Conservation (phyloP, 2,888 invertebrate species). For the Rhagium mordax region DNA sequence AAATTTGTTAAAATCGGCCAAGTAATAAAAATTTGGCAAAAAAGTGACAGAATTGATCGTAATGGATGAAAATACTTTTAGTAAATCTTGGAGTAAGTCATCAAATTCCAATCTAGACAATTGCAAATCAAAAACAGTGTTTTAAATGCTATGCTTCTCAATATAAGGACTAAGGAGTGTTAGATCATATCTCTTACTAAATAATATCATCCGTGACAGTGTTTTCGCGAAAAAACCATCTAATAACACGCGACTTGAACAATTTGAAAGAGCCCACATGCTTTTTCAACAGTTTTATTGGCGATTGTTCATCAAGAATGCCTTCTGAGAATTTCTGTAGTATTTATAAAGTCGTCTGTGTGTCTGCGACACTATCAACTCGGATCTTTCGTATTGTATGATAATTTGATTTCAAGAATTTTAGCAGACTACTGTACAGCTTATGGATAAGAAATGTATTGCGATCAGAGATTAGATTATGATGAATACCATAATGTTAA, state of each 20-base stretch:
- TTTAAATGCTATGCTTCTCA: no score
- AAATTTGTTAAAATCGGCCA: no score
- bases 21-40: no score
- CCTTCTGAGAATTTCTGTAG: constrained; percentile 33
- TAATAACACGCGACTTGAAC: not conserved
- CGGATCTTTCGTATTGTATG: constrained; percentile 30
- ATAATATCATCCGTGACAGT: no score
- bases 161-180: no score
- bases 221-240: not conserved
- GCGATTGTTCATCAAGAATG: constrained; percentile 20
- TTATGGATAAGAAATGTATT: constrained; percentile 13
- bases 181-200: no score
- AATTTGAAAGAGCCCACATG: not conserved
- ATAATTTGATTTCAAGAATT: constrained; percentile 28
- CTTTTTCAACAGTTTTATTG: not conserved
- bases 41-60: no score
- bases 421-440: constrained; percentile 10
- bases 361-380: constrained; percentile 44
- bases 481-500: not conserved
- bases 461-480: not conserved
- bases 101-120: no score
- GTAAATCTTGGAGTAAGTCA: no score
- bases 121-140: no score
- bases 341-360: constrained; percentile 54
- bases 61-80: no score